Conservation (phyloP, 2,888 invertebrate species). For the Exephanes ischioxanthus region DNA sequence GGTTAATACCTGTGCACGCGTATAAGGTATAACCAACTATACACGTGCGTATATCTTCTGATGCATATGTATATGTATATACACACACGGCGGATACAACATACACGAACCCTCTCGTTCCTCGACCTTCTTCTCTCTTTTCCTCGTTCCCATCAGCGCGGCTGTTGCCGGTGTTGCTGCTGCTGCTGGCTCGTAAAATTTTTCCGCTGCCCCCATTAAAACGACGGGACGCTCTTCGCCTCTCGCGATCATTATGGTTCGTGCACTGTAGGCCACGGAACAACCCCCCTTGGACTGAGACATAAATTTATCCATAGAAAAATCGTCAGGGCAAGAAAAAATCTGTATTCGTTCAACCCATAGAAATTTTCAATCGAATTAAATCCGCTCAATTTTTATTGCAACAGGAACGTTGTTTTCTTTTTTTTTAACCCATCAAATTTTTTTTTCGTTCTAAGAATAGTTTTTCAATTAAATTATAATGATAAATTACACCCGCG, state of each 20-base stretch:
- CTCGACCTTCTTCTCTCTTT: slow-evolving; percentile 58
- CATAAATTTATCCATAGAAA: slow-evolving; percentile 26
- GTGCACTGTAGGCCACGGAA: slow-evolving; percentile 13
- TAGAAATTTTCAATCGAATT: background rate
- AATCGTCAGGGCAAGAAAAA: background rate
- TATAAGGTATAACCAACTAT: slow-evolving; percentile 26
- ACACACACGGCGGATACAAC: slow-evolving; percentile 5
- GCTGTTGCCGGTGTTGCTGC: slow-evolving; percentile 6
- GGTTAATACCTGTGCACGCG: slow-evolving; percentile 51
- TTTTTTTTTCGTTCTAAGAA: background rate
- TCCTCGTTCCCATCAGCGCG: slow-evolving; percentile 49
- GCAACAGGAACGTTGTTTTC: background rate
- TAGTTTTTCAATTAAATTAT: background rate
- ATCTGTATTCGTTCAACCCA: background rate
- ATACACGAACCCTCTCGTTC: slow-evolving; percentile 33
- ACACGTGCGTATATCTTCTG: slow-evolving; percentile 1
- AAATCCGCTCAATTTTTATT: background rate
- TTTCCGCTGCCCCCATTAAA: slow-evolving; percentile 61
- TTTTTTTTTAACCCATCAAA: background rate
- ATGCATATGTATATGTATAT: slow-evolving; percentile 1
- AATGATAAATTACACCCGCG: slow-evolving; percentile 5
- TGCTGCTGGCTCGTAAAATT: slow-evolving; percentile 64
- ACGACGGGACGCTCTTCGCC: slow-evolving; percentile 58
- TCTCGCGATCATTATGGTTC: slow-evolving; percentile 55
- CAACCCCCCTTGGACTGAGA: slow-evolving; percentile 14